Evolutionary conservation across 2,113 vertebrate species (phyloP).

Genomic region (Ophthalmolycus amberensis): DNA sequence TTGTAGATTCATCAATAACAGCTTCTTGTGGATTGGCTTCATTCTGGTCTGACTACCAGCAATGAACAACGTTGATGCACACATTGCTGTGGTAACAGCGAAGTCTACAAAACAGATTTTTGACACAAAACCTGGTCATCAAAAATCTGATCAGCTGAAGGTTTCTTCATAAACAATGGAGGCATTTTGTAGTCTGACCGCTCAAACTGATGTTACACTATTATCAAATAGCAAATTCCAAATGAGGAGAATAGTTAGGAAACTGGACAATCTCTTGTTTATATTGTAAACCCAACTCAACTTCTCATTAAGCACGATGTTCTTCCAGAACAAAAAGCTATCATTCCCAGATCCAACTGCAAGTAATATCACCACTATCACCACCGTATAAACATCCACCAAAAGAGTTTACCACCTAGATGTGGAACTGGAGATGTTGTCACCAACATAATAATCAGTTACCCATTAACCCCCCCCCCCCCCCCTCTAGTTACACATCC

Average conservation of each 20-base stretch:
- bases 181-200: neutral
- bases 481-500: conserved; percentile 12
- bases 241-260: neutral
- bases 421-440: conserved; percentile 6
- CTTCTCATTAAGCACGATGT: neutral
- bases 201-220: neutral
- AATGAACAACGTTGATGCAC: too few species aligned
- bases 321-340: neutral
- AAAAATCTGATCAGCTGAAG: neutral
- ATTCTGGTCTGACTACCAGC: too few species aligned
- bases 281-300: neutral
- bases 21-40: neutral
- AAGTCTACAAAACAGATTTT: neutral
- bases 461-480: neutral
- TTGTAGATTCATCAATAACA: conserved; percentile 1
- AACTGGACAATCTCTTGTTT: neutral
- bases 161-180: neutral
- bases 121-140: neutral
- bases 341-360: neutral
- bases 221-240: neutral
- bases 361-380: neutral
- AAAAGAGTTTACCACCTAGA: neutral
- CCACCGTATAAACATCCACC: neutral
- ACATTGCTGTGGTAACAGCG: too few species aligned
- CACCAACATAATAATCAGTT: conserved; percentile 24